These are phyloP conservation scores for Thalassarche chlororhynchos DNA, from an alignment of 2,113 vertebrate genomes.

Conservation along the genomic window DNA sequence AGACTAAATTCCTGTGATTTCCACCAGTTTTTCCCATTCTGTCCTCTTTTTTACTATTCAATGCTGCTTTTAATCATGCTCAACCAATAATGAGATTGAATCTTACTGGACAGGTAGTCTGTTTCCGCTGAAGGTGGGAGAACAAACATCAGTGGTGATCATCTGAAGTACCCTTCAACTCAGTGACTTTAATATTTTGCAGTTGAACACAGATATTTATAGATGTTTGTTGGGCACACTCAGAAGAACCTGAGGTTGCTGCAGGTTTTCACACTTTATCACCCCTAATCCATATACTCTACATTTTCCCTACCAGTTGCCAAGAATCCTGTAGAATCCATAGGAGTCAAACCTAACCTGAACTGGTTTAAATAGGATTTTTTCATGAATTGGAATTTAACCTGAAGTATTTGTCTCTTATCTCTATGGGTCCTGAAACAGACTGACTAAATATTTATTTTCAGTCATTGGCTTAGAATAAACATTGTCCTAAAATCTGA, in stretches of 20 bases:
- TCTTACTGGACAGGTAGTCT: background rate
- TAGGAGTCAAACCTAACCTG: background rate
- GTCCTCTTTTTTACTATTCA: background rate
- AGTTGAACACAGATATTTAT: background rate
- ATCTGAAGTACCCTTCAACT: background rate
- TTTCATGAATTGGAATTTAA: background rate
- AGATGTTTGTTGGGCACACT: background rate
- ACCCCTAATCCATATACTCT: background rate
- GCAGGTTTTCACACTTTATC: background rate
- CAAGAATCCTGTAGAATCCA: background rate
- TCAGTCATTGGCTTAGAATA: background rate
- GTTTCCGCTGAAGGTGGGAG: background rate
- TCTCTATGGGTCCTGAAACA: background rate
- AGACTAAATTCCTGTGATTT: background rate
- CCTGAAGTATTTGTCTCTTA: background rate
- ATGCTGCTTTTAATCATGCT: background rate
- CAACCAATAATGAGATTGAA: background rate
- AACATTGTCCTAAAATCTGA: background rate
- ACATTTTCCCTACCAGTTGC: background rate
- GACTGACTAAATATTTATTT: constrained; percentile 9
- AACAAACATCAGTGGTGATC: background rate
- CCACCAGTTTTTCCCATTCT: background rate
- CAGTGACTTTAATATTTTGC: background rate
- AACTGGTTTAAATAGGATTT: background rate
- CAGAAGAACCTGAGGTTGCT: background rate